phyloP scores from a whole-genome alignment of 2,113 vertebrate species.

The Bos indicus region DNA sequence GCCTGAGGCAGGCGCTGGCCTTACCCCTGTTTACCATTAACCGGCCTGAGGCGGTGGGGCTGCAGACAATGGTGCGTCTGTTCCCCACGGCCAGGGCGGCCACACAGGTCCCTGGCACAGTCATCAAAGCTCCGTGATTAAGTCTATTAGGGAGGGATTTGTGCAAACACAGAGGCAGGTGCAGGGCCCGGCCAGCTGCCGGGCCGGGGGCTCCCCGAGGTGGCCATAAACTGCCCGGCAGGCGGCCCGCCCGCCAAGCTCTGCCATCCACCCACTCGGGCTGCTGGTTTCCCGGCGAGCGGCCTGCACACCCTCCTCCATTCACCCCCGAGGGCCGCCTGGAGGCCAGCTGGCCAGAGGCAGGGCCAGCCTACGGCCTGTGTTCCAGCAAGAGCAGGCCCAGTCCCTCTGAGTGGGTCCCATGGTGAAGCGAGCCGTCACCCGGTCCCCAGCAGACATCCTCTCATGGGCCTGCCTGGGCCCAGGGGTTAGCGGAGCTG shows the following conservation, averaged over 20 bases:
- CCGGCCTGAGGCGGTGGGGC: slow-evolving; percentile 57
- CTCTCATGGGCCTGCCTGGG: not conserved
- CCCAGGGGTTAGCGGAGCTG: not conserved
- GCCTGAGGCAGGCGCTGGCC: not conserved
- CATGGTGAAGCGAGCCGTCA: accelerated
- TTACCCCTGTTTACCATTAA: slow-evolving; percentile 83
- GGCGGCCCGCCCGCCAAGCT: accelerated
- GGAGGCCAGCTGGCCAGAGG: not conserved
- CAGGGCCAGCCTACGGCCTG: not conserved
- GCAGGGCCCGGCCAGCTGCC: slow-evolving; percentile 82
- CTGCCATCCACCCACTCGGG: accelerated
- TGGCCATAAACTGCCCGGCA: not conserved
- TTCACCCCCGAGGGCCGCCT: accelerated
- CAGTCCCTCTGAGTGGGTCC: accelerated
- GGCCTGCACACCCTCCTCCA: not conserved
- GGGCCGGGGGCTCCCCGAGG: not conserved
- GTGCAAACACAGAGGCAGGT: slow-evolving; percentile 93
- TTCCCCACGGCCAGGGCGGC: slow-evolving; percentile 77
- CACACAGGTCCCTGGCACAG: slow-evolving; percentile 81
- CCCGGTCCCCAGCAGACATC: not conserved
- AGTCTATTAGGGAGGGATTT: slow-evolving; percentile 90
- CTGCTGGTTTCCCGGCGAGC: accelerated
- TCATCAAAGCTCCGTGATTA: slow-evolving; percentile 89
- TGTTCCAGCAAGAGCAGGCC: accelerated
- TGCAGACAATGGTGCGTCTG: slow-evolving; percentile 82